phyloP scores from a whole-genome alignment of 2,797 vertebrate genomes.

The Eulemur rubriventer region DNA sequence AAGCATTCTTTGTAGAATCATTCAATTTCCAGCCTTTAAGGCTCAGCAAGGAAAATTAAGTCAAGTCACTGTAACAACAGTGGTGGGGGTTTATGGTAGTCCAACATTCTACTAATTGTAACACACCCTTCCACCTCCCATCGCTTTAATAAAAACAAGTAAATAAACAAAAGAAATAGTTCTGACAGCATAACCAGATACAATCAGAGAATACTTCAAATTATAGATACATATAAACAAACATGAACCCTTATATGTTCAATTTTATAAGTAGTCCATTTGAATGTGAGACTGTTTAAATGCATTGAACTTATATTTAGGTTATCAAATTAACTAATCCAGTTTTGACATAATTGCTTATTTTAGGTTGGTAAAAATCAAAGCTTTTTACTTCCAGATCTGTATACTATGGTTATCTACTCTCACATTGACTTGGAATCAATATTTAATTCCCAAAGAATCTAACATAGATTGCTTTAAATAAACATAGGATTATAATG shows the following conservation, averaged over 20 bases:
- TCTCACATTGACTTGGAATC: background rate
- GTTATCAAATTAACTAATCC: background rate
- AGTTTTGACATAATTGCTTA: background rate
- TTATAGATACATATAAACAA: background rate
- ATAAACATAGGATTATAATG: background rate
- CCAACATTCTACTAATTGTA: background rate
- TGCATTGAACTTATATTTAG: background rate
- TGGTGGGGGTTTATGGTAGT: background rate
- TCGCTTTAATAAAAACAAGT: background rate
- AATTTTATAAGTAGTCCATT: background rate
- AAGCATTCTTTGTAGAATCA: background rate
- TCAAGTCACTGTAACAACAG: background rate
- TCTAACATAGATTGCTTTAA: background rate
- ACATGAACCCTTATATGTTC: background rate
- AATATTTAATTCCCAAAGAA: conserved; percentile 53
- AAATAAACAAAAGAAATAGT: background rate
- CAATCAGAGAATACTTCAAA: background rate
- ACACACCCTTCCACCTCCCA: rapidly evolving
- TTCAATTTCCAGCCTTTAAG: background rate
- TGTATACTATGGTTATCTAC: background rate
- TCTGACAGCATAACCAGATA: background rate
- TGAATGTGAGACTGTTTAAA: background rate
- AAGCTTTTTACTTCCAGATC: background rate
- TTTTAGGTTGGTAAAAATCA: background rate
- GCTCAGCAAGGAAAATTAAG: background rate